Evolutionary conservation across 2,113 vertebrate species (phyloP), one percentile per base, ranked within the genome.

Genomic region (Dendrocopos noguchii): DNA sequence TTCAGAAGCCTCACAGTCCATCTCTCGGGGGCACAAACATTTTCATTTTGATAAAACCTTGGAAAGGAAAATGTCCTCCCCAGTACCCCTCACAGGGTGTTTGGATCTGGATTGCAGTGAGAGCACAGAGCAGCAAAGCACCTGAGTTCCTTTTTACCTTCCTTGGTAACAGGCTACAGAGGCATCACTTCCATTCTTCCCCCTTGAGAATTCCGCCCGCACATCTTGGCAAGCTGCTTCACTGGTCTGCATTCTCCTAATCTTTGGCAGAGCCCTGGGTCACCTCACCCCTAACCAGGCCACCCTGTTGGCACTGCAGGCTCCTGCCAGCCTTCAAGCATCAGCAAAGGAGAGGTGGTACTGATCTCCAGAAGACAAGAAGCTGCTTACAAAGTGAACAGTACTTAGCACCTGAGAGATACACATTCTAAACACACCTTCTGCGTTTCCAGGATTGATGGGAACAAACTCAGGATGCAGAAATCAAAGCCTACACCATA

Each of bases 281-380:
- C 79, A 80, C 65, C 76, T 88, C 88, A 64, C 52, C 88, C 79
- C 52, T 83, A 95, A 88, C 31, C 73, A 91, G 84, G 88, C 82
- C 82, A 72, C 85, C 64, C 72, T 74, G 42, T 81, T 89, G 60
- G 4, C 86, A 80, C 15, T 29, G 31, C 61, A 80, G 88, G 56
- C 72, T 93, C 65, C 72, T 80, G 34, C 50, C 74, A 89, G 59
- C 68, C 73, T 29, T 56, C 57, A 13, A 25, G 70, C 56, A 90
- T 53, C 52, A 85, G 86, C 80, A 78, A 55, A 39, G 19, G 73
- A 66, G 82, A 80, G 56, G 60, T 77, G 52, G 22, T 66, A 80
- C 42, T 47, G 73, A 89, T n/a, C 55, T 76, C 63, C 27, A 12
- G 46, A 15, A 56, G 65, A 42, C 33, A 87, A 44, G 81, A 84